These are phyloP conservation scores for Liparis tanakae DNA, from an alignment of 2,797 vertebrate species.

Conservation along the genomic window DNA sequence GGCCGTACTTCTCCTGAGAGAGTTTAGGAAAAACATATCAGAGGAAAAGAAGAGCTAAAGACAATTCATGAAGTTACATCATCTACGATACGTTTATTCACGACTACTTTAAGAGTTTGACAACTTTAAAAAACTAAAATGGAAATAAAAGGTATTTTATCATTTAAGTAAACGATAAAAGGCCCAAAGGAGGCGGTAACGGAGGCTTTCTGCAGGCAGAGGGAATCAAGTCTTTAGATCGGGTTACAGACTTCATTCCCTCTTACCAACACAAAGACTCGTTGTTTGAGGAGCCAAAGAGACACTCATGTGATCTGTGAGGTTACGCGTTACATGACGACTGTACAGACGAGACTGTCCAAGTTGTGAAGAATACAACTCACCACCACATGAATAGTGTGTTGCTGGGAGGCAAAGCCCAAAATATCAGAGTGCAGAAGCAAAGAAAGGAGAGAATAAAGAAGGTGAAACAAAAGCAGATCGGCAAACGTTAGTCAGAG, in stretches of 20 bases:
- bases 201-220: conserved; percentile 47
- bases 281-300: conserved; percentile 64
- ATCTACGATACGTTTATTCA: conserved; percentile 39
- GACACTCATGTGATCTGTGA: conserved; percentile 81
- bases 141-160: neutral
- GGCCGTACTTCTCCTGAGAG: conserved; percentile 94
- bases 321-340: conserved; percentile 63
- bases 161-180: conserved; percentile 31
- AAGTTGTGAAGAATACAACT: conserved; percentile 87
- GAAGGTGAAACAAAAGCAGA: conserved; percentile 79
- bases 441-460: conserved; percentile 91
- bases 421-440: conserved; percentile 94
- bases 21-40: conserved; percentile 46
- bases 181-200: conserved; percentile 40
- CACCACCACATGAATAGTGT: conserved; percentile 99
- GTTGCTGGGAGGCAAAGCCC: conserved; percentile 91
- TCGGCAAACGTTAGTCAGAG: conserved; percentile 70
- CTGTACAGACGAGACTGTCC: conserved; percentile 58
- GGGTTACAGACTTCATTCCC: conserved; percentile 29
- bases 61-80: conserved; percentile 12
- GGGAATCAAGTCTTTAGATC: conserved; percentile 34
- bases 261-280: conserved; percentile 62
- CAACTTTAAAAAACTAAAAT: conserved; percentile 11
- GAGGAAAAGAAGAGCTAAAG: neutral
- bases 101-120: conserved; percentile 17